phyloP scores from a whole-genome alignment of 1,140 invertebrate genomes.

The Sesamia nonagrioides region DNA sequence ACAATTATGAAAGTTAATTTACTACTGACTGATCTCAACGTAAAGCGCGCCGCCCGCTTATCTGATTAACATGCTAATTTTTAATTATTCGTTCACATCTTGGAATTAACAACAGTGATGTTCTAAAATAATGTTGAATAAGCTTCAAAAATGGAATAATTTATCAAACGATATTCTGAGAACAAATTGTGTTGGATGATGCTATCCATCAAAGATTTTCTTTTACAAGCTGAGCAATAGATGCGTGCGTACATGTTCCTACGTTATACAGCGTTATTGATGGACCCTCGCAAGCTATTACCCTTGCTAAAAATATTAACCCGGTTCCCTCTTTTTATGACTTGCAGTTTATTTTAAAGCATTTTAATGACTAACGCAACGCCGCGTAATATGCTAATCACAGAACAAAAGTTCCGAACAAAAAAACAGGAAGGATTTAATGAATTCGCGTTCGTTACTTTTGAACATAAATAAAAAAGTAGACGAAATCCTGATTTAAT shows the following conservation, averaged over 20 bases:
- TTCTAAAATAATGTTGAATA: conserved; percentile 18
- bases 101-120: conserved; percentile 21
- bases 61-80: conserved; percentile 47
- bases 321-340: conserved; percentile 46
- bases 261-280: conserved; percentile 55
- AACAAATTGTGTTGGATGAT: conserved; percentile 49
- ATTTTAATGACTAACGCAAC: conserved; percentile 40
- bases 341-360: conserved; percentile 45
- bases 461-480: conserved; percentile 17
- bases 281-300: conserved; percentile 49
- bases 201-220: conserved; percentile 60
- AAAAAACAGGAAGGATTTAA: conserved; percentile 42
- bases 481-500: conserved; percentile 19
- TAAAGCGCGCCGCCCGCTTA: conserved; percentile 45
- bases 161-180: conserved; percentile 54
- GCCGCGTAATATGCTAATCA: conserved; percentile 44
- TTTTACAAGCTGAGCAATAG: conserved; percentile 43
- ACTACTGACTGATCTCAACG: conserved; percentile 46
- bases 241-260: conserved; percentile 27
- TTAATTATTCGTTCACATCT: conserved; percentile 51
- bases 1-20: conserved; percentile 49
- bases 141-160: conserved; percentile 47
- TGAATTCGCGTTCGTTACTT: conserved; percentile 27
- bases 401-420: conserved; percentile 41
- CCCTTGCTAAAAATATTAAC: conserved; percentile 45